These are phyloP conservation scores for Drosophila buzzatii DNA, from an alignment of 2,888 invertebrate species.

Conservation along the genomic window DNA sequence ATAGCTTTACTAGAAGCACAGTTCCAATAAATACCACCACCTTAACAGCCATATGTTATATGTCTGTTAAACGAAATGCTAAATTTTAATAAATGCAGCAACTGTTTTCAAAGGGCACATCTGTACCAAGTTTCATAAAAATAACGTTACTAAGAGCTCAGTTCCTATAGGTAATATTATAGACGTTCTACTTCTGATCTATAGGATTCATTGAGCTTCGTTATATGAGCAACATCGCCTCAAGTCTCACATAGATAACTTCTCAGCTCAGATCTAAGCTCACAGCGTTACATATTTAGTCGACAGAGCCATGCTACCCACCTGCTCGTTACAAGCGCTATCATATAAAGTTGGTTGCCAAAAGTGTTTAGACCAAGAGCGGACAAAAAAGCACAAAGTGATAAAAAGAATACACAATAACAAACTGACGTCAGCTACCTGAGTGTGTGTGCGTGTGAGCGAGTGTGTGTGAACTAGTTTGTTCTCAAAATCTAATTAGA, in stretches of 20 bases:
- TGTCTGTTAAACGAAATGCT: background rate
- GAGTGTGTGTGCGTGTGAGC: background rate
- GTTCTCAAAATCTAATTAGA: conserved; percentile 71
- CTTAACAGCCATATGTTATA: background rate
- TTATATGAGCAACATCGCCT: background rate
- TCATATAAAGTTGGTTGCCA: conserved; percentile 41
- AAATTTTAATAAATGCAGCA: background rate
- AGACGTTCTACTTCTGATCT: background rate
- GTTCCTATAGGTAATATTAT: background rate
- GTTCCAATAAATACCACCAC: background rate
- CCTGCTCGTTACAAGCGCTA: conserved; percentile 17
- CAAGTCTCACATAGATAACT: background rate
- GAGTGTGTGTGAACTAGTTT: conserved; percentile 63
- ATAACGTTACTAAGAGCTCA: background rate
- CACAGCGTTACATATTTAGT: background rate
- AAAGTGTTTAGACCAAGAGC: conserved; percentile 46
- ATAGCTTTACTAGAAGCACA: background rate
- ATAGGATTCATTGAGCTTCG: background rate
- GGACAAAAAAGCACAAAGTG: conserved; percentile 23
- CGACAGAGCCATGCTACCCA: background rate
- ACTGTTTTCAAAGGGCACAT: background rate
- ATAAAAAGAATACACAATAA: conserved; percentile 35
- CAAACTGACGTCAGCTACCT: conserved; percentile 28
- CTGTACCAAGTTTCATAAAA: background rate
- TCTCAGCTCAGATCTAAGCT: background rate